phyloP scores from a whole-genome alignment of 2,113 vertebrate species.

The Genyomyrus donnyi region DNA sequence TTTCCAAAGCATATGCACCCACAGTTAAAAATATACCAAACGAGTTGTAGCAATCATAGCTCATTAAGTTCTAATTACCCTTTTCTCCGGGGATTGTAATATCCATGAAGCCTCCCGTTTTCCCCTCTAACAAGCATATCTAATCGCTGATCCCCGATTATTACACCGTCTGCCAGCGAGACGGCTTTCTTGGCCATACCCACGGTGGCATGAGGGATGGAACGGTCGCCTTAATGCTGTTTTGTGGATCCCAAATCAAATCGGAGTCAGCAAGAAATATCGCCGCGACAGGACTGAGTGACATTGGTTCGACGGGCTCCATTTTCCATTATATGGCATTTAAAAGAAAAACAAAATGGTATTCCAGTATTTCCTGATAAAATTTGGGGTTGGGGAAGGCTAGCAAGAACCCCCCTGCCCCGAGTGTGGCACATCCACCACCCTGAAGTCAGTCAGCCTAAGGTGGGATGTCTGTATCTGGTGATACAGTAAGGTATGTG shows the following conservation, averaged over 20 bases:
- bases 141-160: conserved; percentile 1
- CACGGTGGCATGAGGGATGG: not conserved
- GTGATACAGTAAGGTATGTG: not conserved
- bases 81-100: not conserved
- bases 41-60: conserved; percentile 4
- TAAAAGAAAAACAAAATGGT: not conserved
- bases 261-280: not conserved
- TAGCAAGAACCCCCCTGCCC: not conserved
- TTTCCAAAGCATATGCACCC: not conserved
- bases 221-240: not conserved
- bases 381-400: not conserved
- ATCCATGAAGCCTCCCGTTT: not conserved
- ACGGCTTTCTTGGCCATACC: not conserved
- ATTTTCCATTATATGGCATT: not conserved
- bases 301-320: not conserved
- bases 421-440: not conserved
- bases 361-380: not conserved
- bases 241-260: not conserved
- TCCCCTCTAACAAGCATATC: not conserved
- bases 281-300: not conserved
- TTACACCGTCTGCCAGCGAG: not conserved
- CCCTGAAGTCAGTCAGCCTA: not conserved
- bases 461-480: not conserved
- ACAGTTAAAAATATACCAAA: not conserved
- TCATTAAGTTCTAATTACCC: conserved; percentile 5